A percentile compares a stretch with the other conserved stretches of the same genome.
Conservation (phyloP, 2,888 invertebrate genomes). For the Oligia latruncula region DNA sequence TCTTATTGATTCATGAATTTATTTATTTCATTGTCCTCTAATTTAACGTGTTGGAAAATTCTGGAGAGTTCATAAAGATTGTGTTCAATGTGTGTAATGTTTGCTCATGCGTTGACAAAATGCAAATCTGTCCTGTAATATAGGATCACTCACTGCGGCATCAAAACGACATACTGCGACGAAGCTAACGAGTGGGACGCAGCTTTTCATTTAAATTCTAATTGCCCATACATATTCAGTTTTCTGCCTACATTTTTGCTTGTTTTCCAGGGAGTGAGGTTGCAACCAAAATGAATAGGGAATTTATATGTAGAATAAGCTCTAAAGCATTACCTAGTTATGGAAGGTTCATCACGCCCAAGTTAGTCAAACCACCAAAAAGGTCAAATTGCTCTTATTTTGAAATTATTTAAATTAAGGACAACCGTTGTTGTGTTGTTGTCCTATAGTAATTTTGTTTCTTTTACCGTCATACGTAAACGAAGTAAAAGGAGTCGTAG, state of each 20-base stretch:
- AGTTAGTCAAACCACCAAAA: neutral
- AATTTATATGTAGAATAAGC: neutral
- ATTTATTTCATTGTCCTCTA: neutral
- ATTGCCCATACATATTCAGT: constrained; percentile 23
- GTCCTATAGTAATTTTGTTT: neutral
- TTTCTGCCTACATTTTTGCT: constrained; percentile 6
- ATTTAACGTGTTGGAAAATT: neutral
- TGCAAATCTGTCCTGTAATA: constrained; percentile 1
- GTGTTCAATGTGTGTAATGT: neutral
- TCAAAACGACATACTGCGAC: neutral
- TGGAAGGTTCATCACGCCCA: neutral
- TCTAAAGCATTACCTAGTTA: too few relatives aligned
- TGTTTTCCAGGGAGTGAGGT: neutral
- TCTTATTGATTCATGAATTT: neutral
- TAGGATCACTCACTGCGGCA: neutral
- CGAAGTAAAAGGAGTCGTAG: neutral
- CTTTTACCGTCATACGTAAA: neutral
- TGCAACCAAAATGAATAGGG: neutral
- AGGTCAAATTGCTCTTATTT: neutral
- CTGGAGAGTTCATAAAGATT: neutral
- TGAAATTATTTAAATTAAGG: neutral
- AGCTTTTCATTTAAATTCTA: constrained; percentile 23
- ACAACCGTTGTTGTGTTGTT: neutral
- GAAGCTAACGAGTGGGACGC: constrained; percentile 1
- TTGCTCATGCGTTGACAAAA: neutral